phyloP scores from a whole-genome alignment of 2,888 invertebrate genomes.

The Sinohyriopsis cumingii region DNA sequence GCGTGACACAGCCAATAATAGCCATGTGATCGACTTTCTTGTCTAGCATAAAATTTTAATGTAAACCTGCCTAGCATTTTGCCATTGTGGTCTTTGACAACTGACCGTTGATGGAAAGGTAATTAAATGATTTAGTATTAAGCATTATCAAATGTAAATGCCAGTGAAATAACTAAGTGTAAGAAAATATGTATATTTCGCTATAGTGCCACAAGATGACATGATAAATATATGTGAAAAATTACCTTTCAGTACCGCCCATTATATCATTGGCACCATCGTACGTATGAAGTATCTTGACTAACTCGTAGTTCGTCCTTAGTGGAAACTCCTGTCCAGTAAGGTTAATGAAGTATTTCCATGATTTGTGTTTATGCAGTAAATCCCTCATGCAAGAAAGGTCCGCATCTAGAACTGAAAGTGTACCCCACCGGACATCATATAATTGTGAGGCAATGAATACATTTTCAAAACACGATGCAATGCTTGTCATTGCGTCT shows the following conservation, averaged over 20 bases:
- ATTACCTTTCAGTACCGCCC: constrained; percentile 42
- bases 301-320: constrained; percentile 64
- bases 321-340: constrained; percentile 67
- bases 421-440: constrained; percentile 55
- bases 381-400: constrained; percentile 55
- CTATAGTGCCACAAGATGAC: no score
- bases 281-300: constrained; percentile 53
- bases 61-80: no score
- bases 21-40: no score
- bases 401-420: constrained; percentile 57
- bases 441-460: constrained; percentile 38
- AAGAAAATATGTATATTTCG: no score
- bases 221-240: not conserved
- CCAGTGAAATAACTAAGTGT: not conserved
- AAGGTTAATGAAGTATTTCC: constrained; percentile 68
- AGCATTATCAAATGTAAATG: not conserved
- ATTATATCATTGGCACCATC: constrained; percentile 64
- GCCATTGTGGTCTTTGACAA: no score
- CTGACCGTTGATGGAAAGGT: no score
- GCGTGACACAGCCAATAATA: no score
- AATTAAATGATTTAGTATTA: no score
- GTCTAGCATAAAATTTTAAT: no score
- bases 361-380: constrained; percentile 33
- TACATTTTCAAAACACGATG: constrained; percentile 52
- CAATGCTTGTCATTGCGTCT: constrained; percentile 24